Evolutionary conservation across 23 tunicate species (phyloP).

Genomic region (Corella eumyota): DNA sequence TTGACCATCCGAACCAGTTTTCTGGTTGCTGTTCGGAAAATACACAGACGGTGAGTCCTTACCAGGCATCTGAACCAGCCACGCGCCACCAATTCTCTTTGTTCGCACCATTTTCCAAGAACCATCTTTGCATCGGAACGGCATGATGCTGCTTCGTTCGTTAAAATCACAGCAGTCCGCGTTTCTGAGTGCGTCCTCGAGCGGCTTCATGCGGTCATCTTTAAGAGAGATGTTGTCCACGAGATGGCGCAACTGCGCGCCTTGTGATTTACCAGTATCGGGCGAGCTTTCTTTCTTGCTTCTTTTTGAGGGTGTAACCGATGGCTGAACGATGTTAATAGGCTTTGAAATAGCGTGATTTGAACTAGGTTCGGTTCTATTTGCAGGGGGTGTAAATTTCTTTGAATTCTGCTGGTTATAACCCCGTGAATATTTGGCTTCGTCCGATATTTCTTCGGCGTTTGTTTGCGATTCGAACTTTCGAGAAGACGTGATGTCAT

Average conservation of each 20-base stretch:
- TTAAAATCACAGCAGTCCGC: constrained; percentile 70
- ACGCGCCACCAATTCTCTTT: constrained; percentile 64
- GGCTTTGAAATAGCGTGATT: background rate
- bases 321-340: background rate
- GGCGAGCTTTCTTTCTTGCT: background rate
- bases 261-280: background rate
- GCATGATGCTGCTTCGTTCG: constrained; percentile 54
- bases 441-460: too few relatives aligned
- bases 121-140: constrained; percentile 64
- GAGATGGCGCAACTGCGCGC: constrained; percentile 9
- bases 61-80: constrained; percentile 70
- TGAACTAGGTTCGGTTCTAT: too few relatives aligned
- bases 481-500: background rate
- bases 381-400: too few relatives aligned
- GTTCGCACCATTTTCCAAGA: constrained; percentile 69
- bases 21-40: constrained; percentile 9
- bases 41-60: constrained; percentile 45
- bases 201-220: constrained; percentile 48
- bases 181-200: constrained; percentile 58
- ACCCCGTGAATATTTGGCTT: too few relatives aligned
- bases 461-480: background rate
- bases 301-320: background rate
- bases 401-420: too few relatives aligned
- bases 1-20: too few relatives aligned
- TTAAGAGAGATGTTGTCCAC: background rate